phyloP scores from a whole-genome alignment of 2,888 invertebrate species.

The Aelia acuminata region DNA sequence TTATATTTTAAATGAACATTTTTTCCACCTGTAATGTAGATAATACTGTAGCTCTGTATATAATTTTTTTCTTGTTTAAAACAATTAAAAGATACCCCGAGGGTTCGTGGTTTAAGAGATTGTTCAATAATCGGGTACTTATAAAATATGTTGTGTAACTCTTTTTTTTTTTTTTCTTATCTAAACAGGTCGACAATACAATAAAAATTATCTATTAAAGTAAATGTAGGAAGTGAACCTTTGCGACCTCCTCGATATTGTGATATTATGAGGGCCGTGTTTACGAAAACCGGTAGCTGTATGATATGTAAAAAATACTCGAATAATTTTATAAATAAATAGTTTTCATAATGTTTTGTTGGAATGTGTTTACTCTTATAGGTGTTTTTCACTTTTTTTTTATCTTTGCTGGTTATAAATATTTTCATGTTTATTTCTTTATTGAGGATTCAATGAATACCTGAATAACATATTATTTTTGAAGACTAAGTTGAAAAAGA shows the following conservation, averaged over 20 bases:
- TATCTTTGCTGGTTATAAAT: not conserved
- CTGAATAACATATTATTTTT: not conserved
- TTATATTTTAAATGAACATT: not conserved
- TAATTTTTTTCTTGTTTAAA: not conserved
- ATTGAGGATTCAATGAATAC: not conserved
- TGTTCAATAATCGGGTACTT: not conserved
- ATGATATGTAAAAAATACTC: not conserved
- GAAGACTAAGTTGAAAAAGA: not conserved
- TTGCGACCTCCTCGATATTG: not conserved
- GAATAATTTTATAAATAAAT: not conserved
- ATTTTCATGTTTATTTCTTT: not conserved
- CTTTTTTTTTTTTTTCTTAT: not conserved
- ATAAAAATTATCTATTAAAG: not conserved
- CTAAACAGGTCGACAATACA: not conserved
- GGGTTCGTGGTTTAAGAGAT: constrained; percentile 3
- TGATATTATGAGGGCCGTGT: not conserved
- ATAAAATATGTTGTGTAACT: not conserved
- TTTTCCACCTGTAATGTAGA: not conserved
- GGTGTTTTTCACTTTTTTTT: not conserved
- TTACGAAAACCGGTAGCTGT: not conserved
- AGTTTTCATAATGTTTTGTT: not conserved
- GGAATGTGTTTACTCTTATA: not conserved
- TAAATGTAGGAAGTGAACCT: not conserved
- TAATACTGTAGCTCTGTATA: not conserved
- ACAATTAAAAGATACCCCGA: not conserved